Evolutionary conservation across 2,888 invertebrate species (phyloP), one percentile per base, ranked within the genome.

Genomic region (Dinocampus coccinellae): DNA sequence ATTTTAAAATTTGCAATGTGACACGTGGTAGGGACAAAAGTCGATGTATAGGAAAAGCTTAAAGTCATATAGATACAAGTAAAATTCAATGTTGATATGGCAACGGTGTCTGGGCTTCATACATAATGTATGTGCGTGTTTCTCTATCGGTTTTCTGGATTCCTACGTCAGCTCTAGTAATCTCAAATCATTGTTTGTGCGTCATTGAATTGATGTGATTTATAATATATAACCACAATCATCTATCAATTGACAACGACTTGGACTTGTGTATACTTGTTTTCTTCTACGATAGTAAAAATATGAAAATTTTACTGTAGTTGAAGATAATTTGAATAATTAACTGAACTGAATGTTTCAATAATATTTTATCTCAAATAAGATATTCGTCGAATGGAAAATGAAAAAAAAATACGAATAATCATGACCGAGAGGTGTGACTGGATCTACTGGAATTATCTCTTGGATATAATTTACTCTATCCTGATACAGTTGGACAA

Each of bases 71-170:
- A n/a, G 33, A 20, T 33, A 29, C 24, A 58, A 16, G 33, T 20
- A 33, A 20, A 34, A 62, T 62, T 24, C 47, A 52, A 64, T 52
- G 42, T 57, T 57, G 26, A 57, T 66, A 66, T 20, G 20, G 22
- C 39, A 55, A 58, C 36, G 7, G 36, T 66, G 36, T 66, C 36
- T 66, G 33, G 36, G n/a, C n/a, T 26, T 66, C 66, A 66, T 66
- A 53, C 66, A 66, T 66, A 66, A 66, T 66, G 55, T 55, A 66
- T 66, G 33, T 26, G 47, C 52, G n/a, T 66, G 53, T 55, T 36
- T 55, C 36, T 39, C 55, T 57, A 55, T 36, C 34, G 53, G 22
- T 34, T 55, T 16, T 55, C 47, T 47, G 53, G 47, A 29, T 55
- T 53, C 13, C 65, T 65, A 11, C 52, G 52, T 36, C 24, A 55